Percentiles rank a stretch among this genome's conserved stretches.
Conservation (phyloP, 2,113 vertebrate genomes). For the Empidonax alnorum region DNA sequence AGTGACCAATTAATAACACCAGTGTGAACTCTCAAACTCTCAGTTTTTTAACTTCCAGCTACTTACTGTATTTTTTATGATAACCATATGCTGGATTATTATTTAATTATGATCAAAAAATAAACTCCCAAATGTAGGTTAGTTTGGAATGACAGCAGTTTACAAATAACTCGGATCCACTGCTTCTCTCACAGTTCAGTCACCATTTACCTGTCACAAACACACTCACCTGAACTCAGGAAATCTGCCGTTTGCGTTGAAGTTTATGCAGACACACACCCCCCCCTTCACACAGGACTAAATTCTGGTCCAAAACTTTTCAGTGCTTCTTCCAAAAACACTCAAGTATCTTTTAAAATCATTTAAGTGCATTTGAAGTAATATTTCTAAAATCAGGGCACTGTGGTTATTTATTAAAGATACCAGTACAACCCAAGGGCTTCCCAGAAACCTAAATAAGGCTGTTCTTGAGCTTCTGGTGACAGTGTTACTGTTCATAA, state of each 20-base stretch:
- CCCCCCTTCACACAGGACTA: background rate
- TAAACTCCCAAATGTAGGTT: background rate
- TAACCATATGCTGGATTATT: background rate
- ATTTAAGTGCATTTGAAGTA: background rate
- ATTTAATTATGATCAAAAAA: slow-evolving; percentile 9
- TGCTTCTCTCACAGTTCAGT: background rate
- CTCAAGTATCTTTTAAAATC: background rate
- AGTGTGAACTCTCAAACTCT: background rate
- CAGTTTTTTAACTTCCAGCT: background rate
- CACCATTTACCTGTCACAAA: background rate
- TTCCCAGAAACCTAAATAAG: rapidly evolving
- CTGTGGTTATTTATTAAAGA: background rate
- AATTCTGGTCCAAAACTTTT: background rate
- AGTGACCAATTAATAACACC: background rate
- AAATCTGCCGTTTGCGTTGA: background rate
- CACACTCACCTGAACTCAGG: background rate
- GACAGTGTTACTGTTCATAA: rapidly evolving
- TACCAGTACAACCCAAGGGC: background rate
- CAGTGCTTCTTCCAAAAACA: background rate
- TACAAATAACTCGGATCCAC: background rate
- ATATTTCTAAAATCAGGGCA: background rate
- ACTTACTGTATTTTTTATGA: slow-evolving; percentile 2
- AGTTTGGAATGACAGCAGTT: background rate
- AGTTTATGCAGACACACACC: background rate
- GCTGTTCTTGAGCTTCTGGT: background rate